Evolutionary conservation across 1,140 invertebrate species (phyloP).

Genomic region (Drosophila simulans): DNA sequence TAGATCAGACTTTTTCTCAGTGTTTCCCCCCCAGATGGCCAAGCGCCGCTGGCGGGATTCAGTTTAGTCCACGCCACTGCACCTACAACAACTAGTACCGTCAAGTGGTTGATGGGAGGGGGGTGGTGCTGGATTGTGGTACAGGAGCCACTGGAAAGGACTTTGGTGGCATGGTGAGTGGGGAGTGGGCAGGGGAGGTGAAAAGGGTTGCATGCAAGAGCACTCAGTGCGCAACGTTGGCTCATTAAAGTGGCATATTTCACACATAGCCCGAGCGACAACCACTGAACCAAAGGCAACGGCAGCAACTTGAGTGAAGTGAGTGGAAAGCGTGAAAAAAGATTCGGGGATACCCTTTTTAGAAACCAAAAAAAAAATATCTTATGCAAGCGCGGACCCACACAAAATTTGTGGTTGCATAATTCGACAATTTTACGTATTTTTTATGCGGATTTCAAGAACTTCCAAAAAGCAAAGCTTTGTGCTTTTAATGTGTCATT

Average conservation of each 20-base stretch:
- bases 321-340: conserved; percentile 9
- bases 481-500: background rate
- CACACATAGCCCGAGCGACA: conserved; percentile 70
- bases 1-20: background rate
- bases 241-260: conserved; percentile 83
- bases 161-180: background rate
- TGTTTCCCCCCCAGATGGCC: conserved; percentile 20
- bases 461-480: background rate
- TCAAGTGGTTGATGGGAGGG: background rate
- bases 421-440: background rate
- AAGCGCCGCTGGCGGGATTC: conserved; percentile 50
- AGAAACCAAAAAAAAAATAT: background rate
- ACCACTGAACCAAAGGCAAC: conserved; percentile 57
- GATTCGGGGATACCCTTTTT: conserved; percentile 8
- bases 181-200: no score
- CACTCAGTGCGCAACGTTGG: conserved; percentile 77
- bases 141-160: conserved; percentile 9
- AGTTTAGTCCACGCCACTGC: conserved; percentile 77
- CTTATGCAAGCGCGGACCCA: background rate
- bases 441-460: background rate
- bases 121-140: conserved; percentile 3
- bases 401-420: background rate
- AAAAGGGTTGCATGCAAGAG: conserved; percentile 45
- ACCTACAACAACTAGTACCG: conserved; percentile 67
- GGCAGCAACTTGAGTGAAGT: conserved; percentile 32